Percentiles rank a stretch among this genome's conserved stretches.
Evolutionary conservation across 2,113 vertebrate genomes (phyloP).

Genomic region (Notarius lentiginosus): DNA sequence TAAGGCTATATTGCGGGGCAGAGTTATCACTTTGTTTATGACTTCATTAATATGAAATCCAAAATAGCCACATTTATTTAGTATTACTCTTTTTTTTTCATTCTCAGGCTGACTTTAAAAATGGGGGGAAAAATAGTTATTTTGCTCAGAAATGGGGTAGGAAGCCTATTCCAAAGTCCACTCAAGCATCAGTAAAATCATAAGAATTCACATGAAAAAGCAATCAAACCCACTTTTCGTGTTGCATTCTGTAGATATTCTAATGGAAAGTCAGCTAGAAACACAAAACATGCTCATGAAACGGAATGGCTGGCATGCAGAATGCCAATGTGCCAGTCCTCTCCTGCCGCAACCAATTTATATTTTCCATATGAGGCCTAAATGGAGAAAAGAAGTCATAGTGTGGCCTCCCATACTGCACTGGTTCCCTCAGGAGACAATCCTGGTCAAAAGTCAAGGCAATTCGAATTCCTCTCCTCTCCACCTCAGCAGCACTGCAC

Average conservation of each 20-base stretch:
- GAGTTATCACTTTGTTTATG: too few species aligned
- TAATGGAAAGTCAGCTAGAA: slow-evolving; percentile 59
- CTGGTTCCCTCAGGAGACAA: slow-evolving; percentile 62
- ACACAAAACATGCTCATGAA: slow-evolving; percentile 69
- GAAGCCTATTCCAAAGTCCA: background rate
- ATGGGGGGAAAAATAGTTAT: background rate
- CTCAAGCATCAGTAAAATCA: slow-evolving; percentile 7
- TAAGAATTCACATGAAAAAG: background rate
- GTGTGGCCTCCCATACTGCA: slow-evolving; percentile 63
- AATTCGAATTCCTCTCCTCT: slow-evolving; percentile 72
- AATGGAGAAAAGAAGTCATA: slow-evolving; percentile 69
- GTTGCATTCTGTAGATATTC: slow-evolving; percentile 67
- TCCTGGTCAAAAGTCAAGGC: slow-evolving; percentile 78
- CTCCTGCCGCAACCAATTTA: slow-evolving; percentile 74
- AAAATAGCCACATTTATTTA: background rate
- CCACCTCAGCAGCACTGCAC: slow-evolving; percentile 55
- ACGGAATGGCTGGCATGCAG: slow-evolving; percentile 61
- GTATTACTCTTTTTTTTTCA: background rate
- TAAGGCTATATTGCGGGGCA: background rate
- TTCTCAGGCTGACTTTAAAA: background rate
- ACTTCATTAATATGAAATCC: background rate
- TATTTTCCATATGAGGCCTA: slow-evolving; percentile 76
- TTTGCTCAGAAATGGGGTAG: background rate
- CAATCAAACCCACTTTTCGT: slow-evolving; percentile 8
- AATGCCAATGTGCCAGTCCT: slow-evolving; percentile 68